A percentile compares a stretch with the other conserved stretches of the same genome.
phyloP scores from a whole-genome alignment of 2,113 vertebrate genomes.

The Perca schrenkii region DNA sequence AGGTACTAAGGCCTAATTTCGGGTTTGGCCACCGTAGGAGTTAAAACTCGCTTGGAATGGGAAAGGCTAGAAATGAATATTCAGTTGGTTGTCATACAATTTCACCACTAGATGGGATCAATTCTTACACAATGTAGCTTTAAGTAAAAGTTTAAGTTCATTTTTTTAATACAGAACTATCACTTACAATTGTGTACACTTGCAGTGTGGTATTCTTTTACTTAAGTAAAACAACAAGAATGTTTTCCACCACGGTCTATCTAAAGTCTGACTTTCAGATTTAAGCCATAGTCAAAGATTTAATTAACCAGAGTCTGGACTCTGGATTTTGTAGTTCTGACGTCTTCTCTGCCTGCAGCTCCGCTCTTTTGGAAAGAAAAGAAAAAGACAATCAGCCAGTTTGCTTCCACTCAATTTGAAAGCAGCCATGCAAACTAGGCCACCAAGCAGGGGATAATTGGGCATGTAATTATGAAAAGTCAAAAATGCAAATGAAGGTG shows the following conservation, averaged over 20 bases:
- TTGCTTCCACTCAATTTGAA: conserved; percentile 33
- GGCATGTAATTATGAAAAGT: conserved; percentile 81
- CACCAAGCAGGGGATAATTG: conserved; percentile 80
- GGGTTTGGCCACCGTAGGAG: no score
- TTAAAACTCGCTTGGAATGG: no score
- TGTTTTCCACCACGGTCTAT: background rate
- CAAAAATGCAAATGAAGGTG: conserved; percentile 81
- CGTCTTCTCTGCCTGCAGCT: background rate
- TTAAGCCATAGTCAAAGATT: background rate
- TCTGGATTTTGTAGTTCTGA: background rate
- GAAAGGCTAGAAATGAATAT: no score
- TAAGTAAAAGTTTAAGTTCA: no score
- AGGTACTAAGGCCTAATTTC: no score
- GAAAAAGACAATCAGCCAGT: conserved; percentile 31
- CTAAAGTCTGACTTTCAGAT: background rate
- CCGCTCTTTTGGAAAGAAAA: background rate
- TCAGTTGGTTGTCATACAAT: no score
- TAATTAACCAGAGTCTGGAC: background rate
- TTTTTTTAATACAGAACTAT: background rate
- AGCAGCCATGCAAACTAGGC: conserved; percentile 78
- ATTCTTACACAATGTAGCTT: no score
- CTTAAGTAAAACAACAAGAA: background rate
- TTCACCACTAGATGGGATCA: no score
- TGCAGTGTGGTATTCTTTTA: background rate
- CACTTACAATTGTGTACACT: background rate